These are phyloP conservation scores for Cataglyphis albicans DNA, from an alignment of 2,888 invertebrate species.

Conservation along the genomic window DNA sequence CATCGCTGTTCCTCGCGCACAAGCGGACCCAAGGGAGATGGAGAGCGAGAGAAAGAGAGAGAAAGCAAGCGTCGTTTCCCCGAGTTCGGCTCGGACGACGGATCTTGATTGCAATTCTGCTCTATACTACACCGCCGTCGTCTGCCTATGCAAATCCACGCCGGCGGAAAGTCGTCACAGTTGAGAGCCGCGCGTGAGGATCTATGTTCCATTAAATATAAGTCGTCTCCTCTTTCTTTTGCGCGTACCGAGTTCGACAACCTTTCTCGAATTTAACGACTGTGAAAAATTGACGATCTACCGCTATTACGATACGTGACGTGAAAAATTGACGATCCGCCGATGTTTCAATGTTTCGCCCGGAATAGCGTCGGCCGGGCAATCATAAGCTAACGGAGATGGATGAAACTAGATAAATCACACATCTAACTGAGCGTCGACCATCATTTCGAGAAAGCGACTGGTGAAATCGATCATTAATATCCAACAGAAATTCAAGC, in stretches of 20 bases:
- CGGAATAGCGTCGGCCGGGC: not conserved
- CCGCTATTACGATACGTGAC: constrained; percentile 10
- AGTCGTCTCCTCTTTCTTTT: not conserved
- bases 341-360: not conserved
- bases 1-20: constrained; percentile 56
- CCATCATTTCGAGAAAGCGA: not conserved
- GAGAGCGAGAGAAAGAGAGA: not conserved
- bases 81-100: constrained; percentile 38
- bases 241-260: constrained; percentile 9
- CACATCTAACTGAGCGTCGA: not conserved
- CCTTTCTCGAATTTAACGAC: not conserved
- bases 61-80: constrained; percentile 26
- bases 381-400: not conserved
- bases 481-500: not conserved
- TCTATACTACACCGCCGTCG: not conserved
- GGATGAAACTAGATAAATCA: constrained; percentile 2
- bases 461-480: not conserved
- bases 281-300: constrained; percentile 36
- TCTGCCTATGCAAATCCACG: constrained; percentile 34
- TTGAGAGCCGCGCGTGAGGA: constrained; percentile 27
- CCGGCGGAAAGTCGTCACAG: constrained; percentile 38
- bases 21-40: constrained; percentile 30
- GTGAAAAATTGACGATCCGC: constrained; percentile 27
- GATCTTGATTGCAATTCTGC: constrained; percentile 41
- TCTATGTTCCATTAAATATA: constrained; percentile 15